Conservation (phyloP, 2,113 vertebrate genomes). For the Semicossyphus pulcher region DNA sequence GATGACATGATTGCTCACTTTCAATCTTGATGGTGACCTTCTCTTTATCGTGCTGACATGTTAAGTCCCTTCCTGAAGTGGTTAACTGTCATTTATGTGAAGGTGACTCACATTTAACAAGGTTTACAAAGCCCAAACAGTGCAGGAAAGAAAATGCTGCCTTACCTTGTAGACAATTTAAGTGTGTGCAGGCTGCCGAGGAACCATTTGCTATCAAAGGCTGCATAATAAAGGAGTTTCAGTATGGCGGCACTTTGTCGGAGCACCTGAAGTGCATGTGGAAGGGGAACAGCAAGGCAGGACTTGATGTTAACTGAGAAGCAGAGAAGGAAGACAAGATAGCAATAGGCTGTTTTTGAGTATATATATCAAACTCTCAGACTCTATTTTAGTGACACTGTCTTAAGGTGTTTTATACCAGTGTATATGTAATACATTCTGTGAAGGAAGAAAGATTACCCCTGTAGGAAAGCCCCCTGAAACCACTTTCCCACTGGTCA, state of each 20-base stretch:
- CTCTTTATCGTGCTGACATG: background rate
- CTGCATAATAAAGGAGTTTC: conserved; percentile 23
- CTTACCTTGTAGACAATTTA: background rate
- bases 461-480: no score
- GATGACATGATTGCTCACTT: background rate
- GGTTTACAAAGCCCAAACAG: conserved; percentile 8
- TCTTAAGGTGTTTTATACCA: no score
- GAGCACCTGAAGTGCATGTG: conserved; percentile 8
- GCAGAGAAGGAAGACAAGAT: no score
- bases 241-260: conserved; percentile 12
- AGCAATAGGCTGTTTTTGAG: no score
- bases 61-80: background rate
- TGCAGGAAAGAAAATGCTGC: background rate
- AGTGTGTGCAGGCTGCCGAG: background rate
- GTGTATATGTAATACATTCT: no score
- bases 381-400: no score
- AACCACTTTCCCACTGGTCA: no score
- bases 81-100: conserved; percentile 1
- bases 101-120: background rate
- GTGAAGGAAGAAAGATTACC: no score
- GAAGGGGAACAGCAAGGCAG: conserved; percentile 26
- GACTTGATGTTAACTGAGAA: background rate
- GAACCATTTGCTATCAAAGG: background rate
- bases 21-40: background rate
- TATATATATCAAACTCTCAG: no score